Conservation (phyloP, 2,888 invertebrate species). For the Stenolophus ochropezus region DNA sequence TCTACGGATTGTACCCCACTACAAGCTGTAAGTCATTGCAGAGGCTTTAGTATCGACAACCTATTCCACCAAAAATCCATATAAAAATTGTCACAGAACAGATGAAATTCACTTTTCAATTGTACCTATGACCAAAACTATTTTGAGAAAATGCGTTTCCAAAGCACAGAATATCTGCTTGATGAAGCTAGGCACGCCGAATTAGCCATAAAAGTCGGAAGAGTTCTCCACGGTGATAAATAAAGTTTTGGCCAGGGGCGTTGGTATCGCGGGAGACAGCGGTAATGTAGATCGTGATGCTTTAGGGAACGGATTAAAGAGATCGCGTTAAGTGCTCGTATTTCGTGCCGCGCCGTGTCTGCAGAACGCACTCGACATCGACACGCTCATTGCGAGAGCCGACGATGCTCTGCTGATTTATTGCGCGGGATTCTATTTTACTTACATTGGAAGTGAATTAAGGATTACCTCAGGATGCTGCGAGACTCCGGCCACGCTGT, state of each 20-base stretch:
- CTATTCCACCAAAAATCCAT: too few species aligned
- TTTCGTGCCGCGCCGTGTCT: slow-evolving; percentile 48
- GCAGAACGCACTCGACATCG: slow-evolving; percentile 6
- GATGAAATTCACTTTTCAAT: too few species aligned
- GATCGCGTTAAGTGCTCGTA: slow-evolving; percentile 51
- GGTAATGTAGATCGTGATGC: slow-evolving; percentile 57
- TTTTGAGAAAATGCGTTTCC: too few species aligned
- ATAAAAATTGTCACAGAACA: too few species aligned
- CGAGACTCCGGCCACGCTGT: not conserved
- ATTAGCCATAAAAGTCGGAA: slow-evolving; percentile 24
- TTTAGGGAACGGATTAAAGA: slow-evolving; percentile 54
- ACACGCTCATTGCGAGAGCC: not conserved
- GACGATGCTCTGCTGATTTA: slow-evolving; percentile 25
- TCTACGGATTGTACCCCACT: too few species aligned
- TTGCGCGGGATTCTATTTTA: not conserved
- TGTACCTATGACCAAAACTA: too few species aligned
- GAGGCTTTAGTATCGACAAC: too few species aligned
- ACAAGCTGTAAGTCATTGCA: too few species aligned
- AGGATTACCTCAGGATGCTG: not conserved
- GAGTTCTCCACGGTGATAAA: slow-evolving; percentile 31
- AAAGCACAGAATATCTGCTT: not conserved
- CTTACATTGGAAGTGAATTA: slow-evolving; percentile 7
- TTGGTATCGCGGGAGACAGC: not conserved
- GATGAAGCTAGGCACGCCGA: not conserved
- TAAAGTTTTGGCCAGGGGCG: slow-evolving; percentile 3